Evolutionary conservation across 2,113 vertebrate species (phyloP), one percentile per base, ranked within the genome.

Genomic region (Delphinus delphis): DNA sequence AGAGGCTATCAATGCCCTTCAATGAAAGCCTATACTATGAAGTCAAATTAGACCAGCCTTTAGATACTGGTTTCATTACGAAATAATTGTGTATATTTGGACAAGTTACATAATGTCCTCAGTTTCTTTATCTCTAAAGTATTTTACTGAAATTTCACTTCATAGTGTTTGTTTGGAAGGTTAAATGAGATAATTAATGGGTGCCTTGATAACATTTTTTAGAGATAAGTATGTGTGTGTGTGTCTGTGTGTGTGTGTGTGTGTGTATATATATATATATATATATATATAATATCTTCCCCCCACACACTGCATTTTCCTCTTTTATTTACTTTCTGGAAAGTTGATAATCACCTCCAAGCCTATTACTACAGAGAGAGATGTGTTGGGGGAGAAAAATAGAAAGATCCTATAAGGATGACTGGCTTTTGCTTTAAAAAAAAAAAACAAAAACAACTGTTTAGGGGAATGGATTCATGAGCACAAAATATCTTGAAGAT

Each of bases 281-380:
- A 20, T 31, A 63, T 44, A 31, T 28, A 10, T 31, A 20, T 20
- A 63, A 58, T 58, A 63, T 6, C 41, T 12, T 6, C 4, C 17
- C 36, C 4, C 18, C 12, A 3, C 44, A 8, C 10, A 31, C 0
- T 55, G 0, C 4, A 65, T 85, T 95, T 88, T 86, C 11, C 17
- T 44, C 17, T 95, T 87, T 55, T 50, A 76, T 53, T 94, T 90
- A 65, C 20, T 97, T 93, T 96, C 44, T 68, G 13, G 13, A 44
- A 90, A 83, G 36, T 60, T 68, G 26, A 44, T 53, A 70, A 50
- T 28, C 6, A 67, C 23, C 38, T 88, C 14, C 38, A 15, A 17
- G 17, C 8, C 33, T n/a, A 33, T 70, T 82, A 70, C 23, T 71
- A 17, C 1, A 92, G 26, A 3, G 53, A 76, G 68, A 71, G 28